Conservation (phyloP, 2,797 vertebrate genomes). For the Crax fasciolata region DNA sequence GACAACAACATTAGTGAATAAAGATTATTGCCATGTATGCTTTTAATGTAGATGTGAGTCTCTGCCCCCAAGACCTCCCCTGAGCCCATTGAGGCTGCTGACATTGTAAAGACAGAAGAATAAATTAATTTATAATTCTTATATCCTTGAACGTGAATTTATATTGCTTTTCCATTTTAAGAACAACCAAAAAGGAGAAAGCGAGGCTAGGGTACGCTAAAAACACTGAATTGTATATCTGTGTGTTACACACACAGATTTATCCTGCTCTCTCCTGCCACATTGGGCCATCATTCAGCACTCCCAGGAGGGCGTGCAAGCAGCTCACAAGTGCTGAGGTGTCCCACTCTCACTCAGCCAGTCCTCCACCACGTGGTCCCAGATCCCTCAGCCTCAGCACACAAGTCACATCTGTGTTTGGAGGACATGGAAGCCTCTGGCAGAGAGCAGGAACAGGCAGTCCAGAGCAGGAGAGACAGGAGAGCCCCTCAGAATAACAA, state of each 20-base stretch:
- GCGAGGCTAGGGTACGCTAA: not conserved
- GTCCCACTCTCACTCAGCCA: not conserved
- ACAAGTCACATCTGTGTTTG: not conserved
- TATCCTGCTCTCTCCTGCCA: not conserved
- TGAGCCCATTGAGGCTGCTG: not conserved
- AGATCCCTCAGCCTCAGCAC: not conserved
- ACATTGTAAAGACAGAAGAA: not conserved
- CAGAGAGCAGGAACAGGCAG: not conserved
- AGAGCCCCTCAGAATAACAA: not conserved
- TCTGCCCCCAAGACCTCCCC: not conserved
- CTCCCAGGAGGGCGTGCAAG: not conserved
- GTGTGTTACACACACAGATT: not conserved
- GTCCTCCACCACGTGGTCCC: not conserved
- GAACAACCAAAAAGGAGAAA: not conserved
- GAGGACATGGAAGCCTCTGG: not conserved
- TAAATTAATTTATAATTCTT: not conserved
- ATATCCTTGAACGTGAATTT: not conserved
- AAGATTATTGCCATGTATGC: not conserved
- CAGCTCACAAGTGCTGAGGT: not conserved
- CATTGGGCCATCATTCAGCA: not conserved
- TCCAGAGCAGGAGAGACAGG: not conserved
- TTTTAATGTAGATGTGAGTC: not conserved
- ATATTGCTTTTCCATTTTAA: not conserved
- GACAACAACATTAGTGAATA: not conserved
- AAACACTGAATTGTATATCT: not conserved